Evolutionary conservation across 2,797 vertebrate genomes (phyloP).

Genomic region (Oreochromis grahami): DNA sequence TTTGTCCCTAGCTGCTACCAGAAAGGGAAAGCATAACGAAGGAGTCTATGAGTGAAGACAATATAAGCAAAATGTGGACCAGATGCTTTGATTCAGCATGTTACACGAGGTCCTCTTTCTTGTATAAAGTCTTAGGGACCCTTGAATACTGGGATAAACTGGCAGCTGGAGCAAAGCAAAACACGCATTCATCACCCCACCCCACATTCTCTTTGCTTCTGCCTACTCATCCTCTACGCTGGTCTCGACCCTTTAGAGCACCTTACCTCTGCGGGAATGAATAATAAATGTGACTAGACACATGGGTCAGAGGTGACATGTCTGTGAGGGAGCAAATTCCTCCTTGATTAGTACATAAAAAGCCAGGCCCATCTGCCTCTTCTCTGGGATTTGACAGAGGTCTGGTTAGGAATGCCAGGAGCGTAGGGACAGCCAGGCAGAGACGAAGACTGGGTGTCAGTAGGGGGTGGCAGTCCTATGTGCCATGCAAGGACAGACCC

Average conservation of each 20-base stretch:
- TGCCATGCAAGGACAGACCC: conserved; percentile 53
- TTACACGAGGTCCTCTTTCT: conserved; percentile 24
- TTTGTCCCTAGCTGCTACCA: conserved; percentile 13
- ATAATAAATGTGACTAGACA: conserved; percentile 81
- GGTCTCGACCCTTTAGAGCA: conserved; percentile 58
- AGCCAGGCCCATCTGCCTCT: conserved; percentile 75
- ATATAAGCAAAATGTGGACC: conserved; percentile 2
- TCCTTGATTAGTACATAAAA: conserved; percentile 83
- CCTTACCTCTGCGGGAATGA: conserved; percentile 75
- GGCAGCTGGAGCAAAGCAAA: conserved; percentile 47
- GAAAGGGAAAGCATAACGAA: conserved; percentile 2
- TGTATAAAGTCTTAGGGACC: conserved; percentile 33
- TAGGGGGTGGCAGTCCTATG: conserved; percentile 19
- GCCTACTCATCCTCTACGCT: conserved; percentile 35
- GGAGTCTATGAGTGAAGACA: not conserved
- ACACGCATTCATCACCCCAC: conserved; percentile 42
- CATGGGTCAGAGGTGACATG: conserved; percentile 76
- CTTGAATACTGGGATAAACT: conserved; percentile 53
- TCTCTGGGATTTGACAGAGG: conserved; percentile 70
- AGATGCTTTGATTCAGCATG: conserved; percentile 43
- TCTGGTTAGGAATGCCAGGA: conserved; percentile 63
- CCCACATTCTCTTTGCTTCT: conserved; percentile 32
- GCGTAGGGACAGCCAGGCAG: conserved; percentile 42
- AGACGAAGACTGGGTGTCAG: conserved; percentile 10
- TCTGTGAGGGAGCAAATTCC: conserved; percentile 81